A percentile compares a stretch with the other conserved stretches of the same genome.
Conservation (phyloP, 2,888 invertebrate species). For the Cosmia trapezina region DNA sequence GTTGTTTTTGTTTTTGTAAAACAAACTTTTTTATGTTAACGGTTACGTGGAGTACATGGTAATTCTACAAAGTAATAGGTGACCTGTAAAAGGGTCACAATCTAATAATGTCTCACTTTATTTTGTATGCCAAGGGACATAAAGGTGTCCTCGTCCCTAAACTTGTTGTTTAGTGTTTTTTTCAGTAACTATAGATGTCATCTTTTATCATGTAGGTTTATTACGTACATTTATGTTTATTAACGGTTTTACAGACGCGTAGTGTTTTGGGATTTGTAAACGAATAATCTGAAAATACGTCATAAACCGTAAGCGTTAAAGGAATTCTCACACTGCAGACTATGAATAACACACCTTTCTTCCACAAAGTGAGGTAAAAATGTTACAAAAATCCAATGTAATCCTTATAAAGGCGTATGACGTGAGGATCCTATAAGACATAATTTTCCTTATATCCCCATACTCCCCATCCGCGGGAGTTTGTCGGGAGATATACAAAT, state of each 20-base stretch:
- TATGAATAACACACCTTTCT: constrained; percentile 3
- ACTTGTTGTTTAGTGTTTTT: neutral
- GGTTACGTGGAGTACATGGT: constrained; percentile 18
- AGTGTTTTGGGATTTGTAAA: neutral
- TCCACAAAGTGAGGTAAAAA: constrained; percentile 15
- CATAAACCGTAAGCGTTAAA: neutral
- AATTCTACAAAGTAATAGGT: constrained; percentile 27
- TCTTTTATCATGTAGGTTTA: no score
- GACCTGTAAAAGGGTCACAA: constrained; percentile 40
- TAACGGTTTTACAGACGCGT: neutral
- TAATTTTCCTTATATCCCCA: constrained; percentile 36
- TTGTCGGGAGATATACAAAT: constrained; percentile 42
- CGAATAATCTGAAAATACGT: neutral
- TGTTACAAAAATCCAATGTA: constrained; percentile 19
- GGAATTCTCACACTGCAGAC: neutral
- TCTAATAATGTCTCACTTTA: constrained; percentile 46
- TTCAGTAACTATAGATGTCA: neutral
- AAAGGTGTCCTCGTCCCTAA: constrained; percentile 4
- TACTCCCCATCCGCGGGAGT: constrained; percentile 3
- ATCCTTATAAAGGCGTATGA: constrained; percentile 8
- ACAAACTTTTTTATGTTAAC: constrained; percentile 28
- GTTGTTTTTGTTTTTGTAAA: neutral
- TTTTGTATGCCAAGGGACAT: constrained; percentile 25
- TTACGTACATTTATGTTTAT: neutral
- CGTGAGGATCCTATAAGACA: constrained; percentile 30